phyloP scores from a whole-genome alignment of 2,113 vertebrate genomes.

The Panurus biarmicus region DNA sequence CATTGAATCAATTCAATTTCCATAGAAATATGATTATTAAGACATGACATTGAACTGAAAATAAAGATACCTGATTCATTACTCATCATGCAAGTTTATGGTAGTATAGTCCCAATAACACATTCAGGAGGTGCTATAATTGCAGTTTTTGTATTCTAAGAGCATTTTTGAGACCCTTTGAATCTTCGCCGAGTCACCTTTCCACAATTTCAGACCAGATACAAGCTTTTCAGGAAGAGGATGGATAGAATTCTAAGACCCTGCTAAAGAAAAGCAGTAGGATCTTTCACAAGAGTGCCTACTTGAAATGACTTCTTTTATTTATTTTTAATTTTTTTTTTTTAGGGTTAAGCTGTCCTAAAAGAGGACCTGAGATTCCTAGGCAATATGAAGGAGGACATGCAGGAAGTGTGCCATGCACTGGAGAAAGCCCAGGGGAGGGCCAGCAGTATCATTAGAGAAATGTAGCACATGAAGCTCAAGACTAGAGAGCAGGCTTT shows the following conservation, averaged over 20 bases:
- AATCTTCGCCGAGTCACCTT: background rate
- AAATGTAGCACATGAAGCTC: background rate
- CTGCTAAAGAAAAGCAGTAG: background rate
- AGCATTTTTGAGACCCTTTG: background rate
- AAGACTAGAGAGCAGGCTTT: background rate
- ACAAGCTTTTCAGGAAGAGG: background rate
- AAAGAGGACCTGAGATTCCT: background rate
- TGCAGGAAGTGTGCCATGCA: background rate
- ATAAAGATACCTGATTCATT: background rate
- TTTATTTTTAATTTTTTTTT: background rate
- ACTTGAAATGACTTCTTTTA: background rate
- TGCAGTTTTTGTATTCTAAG: background rate
- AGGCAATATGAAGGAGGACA: background rate
- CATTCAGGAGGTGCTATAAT: background rate
- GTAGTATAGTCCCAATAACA: background rate
- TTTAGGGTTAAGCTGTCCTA: background rate
- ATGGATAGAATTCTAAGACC: background rate
- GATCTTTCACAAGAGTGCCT: background rate
- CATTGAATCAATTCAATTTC: conserved; percentile 3
- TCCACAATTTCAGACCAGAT: background rate
- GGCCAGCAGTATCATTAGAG: background rate
- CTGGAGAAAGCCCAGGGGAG: background rate
- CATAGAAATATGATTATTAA: background rate
- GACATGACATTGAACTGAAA: background rate
- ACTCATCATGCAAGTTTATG: background rate